These are phyloP conservation scores for Caenorhabditis sp. DNA, from an alignment of 2,888 invertebrate genomes.

Conservation along the genomic window DNA sequence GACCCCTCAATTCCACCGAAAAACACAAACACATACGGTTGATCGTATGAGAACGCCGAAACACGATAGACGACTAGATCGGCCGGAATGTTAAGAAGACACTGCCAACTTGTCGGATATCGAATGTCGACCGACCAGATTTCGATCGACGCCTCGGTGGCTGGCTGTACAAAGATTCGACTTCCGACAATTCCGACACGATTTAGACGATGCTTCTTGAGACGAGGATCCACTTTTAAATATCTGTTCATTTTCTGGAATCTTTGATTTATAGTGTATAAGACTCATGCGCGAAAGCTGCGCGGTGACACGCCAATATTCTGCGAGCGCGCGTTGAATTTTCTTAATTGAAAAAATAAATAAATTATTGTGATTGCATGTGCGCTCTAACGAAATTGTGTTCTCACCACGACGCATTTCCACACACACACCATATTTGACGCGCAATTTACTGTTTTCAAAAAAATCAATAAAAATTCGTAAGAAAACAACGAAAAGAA, in stretches of 20 bases:
- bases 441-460: no score
- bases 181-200: slow-evolving; percentile 1
- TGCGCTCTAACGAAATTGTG: no score
- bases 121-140: slow-evolving; percentile 4
- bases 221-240: not conserved
- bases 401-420: no score
- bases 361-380: no score
- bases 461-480: no score
- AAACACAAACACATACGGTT: slow-evolving; percentile 1
- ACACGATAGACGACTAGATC: not conserved
- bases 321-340: no score
- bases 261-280: no score
- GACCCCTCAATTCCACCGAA: not conserved
- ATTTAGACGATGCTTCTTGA: not conserved
- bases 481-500: no score
- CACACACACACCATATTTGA: no score
- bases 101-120: slow-evolving; percentile 1
- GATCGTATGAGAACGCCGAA: not conserved
- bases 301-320: no score
- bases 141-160: not conserved
- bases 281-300: no score
- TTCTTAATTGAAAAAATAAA: no score
- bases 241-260: not conserved
- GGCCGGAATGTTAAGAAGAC: not conserved
- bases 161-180: not conserved